A percentile compares a stretch with the other conserved stretches of the same genome.
Evolutionary conservation across 2,888 invertebrate species (phyloP).

Genomic region (Allygus modestus): DNA sequence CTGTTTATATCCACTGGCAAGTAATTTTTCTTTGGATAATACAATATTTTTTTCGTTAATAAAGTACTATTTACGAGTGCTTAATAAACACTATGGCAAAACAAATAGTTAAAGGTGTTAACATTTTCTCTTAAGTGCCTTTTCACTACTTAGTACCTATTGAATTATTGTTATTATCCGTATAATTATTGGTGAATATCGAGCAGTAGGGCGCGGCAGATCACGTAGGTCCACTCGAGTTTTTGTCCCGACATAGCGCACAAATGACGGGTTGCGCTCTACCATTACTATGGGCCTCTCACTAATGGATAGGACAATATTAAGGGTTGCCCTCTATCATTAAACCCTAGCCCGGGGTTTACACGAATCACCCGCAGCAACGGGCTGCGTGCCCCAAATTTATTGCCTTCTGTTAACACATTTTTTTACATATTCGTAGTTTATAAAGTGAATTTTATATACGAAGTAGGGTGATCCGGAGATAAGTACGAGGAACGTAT

Average conservation of each 20-base stretch:
- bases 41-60: too few relatives aligned
- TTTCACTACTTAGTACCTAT: too few relatives aligned
- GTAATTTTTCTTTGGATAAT: too few relatives aligned
- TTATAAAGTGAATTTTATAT: slow-evolving; percentile 51
- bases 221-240: slow-evolving; percentile 23
- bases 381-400: slow-evolving; percentile 56
- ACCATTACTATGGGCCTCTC: slow-evolving; percentile 23
- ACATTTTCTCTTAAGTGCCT: too few relatives aligned
- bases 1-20: too few relatives aligned
- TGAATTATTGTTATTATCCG: neutral
- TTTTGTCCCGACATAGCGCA: slow-evolving; percentile 47
- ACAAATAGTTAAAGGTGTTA: too few relatives aligned
- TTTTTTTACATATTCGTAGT: slow-evolving; percentile 49
- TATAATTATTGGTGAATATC: slow-evolving; percentile 13
- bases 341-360: slow-evolving; percentile 51
- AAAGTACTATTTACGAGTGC: too few relatives aligned
- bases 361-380: slow-evolving; percentile 46
- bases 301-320: slow-evolving; percentile 63
- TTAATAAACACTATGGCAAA: too few relatives aligned
- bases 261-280: slow-evolving; percentile 46
- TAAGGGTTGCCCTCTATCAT: slow-evolving; percentile 56
- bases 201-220: neutral
- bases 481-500: neutral
- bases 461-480: neutral
- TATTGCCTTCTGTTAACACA: slow-evolving; percentile 53